Conservation (phyloP, 92 coral and sea anemone species). For the Porites cylindrica region DNA sequence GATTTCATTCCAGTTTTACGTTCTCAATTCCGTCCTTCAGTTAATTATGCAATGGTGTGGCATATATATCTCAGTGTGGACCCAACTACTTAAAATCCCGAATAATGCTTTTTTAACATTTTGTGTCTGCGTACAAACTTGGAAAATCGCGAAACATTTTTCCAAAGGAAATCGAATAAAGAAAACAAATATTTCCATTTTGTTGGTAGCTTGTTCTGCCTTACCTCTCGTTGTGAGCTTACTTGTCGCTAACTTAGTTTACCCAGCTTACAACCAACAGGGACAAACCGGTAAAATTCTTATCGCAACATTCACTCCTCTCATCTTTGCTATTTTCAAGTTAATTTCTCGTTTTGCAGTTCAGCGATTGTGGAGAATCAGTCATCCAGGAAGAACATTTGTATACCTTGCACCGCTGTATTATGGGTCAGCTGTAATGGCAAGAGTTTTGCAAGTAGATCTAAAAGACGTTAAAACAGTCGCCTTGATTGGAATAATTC, state of each 20-base stretch:
- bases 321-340: no score
- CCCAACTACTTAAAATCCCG: neutral
- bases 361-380: no score
- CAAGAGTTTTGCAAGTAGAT: slow-evolving; percentile 16
- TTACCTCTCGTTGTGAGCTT: neutral
- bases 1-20: neutral
- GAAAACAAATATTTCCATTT: no score
- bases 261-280: no score
- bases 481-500: slow-evolving; percentile 11
- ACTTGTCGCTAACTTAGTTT: neutral
- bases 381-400: no score
- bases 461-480: neutral
- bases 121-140: neutral
- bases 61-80: neutral
- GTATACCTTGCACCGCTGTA: no score
- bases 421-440: neutral
- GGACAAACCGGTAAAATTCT: no score
- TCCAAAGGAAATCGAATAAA: neutral
- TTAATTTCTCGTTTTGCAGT: no score
- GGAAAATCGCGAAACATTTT: neutral
- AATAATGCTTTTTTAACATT: no score
- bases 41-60: neutral
- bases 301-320: no score
- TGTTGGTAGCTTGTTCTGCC: neutral
- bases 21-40: neutral